Conservation (phyloP, 2,888 invertebrate species). For the Scelioninae gen. 1 region DNA sequence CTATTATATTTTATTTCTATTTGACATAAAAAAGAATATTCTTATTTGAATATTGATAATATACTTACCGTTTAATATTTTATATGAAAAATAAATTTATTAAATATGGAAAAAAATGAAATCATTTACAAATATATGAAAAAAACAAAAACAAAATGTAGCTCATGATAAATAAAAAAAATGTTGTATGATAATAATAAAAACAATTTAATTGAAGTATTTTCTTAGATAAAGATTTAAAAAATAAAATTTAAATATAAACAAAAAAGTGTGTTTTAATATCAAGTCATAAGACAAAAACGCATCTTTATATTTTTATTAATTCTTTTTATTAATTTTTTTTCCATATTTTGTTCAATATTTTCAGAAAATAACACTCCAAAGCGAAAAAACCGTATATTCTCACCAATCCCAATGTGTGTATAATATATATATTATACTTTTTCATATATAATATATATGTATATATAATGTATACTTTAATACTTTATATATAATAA, state of each 20-base stretch:
- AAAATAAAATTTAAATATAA: slow-evolving; percentile 2
- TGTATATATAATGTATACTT: slow-evolving; percentile 83
- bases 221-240: slow-evolving; percentile 63
- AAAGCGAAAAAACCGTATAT: slow-evolving; percentile 85
- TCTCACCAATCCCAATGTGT: slow-evolving; percentile 84
- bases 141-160: too few relatives aligned
- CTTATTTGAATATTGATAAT: too few relatives aligned
- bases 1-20: too few relatives aligned
- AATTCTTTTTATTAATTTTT: slow-evolving; percentile 83
- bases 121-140: too few relatives aligned
- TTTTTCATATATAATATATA: slow-evolving; percentile 81
- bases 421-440: slow-evolving; percentile 83
- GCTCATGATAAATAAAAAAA: too few relatives aligned
- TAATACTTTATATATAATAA: slow-evolving; percentile 84
- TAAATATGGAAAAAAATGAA: too few relatives aligned
- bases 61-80: too few relatives aligned
- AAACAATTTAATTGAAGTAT: slow-evolving; percentile 60
- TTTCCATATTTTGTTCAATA: slow-evolving; percentile 85
- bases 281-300: slow-evolving; percentile 18
- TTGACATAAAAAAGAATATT: too few relatives aligned
- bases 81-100: too few relatives aligned
- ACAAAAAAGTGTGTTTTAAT: neutral
- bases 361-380: slow-evolving; percentile 85
- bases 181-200: too few relatives aligned
- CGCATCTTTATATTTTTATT: slow-evolving; percentile 78